Percentiles rank a stretch among this genome's conserved stretches.
Conservation (phyloP, 2,113 vertebrate genomes). For the Solea solea region DNA sequence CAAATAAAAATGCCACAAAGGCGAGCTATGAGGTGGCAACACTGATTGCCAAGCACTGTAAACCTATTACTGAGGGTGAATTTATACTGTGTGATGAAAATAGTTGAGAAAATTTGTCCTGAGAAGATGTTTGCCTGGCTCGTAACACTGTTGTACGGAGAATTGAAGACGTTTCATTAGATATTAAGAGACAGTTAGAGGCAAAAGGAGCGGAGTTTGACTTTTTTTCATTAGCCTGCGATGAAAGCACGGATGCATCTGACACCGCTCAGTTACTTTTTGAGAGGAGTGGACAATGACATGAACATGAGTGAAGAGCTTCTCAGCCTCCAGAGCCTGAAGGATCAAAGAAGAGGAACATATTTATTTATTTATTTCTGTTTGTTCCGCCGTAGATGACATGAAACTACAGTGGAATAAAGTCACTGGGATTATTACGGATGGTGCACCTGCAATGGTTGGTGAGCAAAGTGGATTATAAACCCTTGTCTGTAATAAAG, state of each 20-base stretch:
- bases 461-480: neutral
- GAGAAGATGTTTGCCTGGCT: constrained; percentile 30
- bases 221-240: constrained; percentile 1
- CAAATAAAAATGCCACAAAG: constrained; percentile 37
- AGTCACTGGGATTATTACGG: neutral
- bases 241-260: constrained; percentile 2
- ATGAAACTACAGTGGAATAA: neutral
- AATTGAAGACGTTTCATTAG: neutral
- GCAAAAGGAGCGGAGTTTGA: neutral
- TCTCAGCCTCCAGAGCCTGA: neutral
- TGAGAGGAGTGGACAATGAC: neutral
- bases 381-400: neutral
- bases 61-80: neutral
- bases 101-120: constrained; percentile 19
- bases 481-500: neutral
- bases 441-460: neutral
- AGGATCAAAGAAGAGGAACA: neutral
- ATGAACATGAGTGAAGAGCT: neutral
- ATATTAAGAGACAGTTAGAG: constrained; percentile 1
- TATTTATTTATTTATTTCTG: neutral
- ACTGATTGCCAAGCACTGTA: constrained; percentile 38
- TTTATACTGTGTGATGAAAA: constrained; percentile 46
- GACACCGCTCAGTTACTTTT: constrained; percentile 10
- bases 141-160: neutral
- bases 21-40: constrained; percentile 35